Percentiles rank a stretch among this genome's conserved stretches.
phyloP scores from a whole-genome alignment of 2,113 vertebrate genomes.

The Toxostoma redivivum region DNA sequence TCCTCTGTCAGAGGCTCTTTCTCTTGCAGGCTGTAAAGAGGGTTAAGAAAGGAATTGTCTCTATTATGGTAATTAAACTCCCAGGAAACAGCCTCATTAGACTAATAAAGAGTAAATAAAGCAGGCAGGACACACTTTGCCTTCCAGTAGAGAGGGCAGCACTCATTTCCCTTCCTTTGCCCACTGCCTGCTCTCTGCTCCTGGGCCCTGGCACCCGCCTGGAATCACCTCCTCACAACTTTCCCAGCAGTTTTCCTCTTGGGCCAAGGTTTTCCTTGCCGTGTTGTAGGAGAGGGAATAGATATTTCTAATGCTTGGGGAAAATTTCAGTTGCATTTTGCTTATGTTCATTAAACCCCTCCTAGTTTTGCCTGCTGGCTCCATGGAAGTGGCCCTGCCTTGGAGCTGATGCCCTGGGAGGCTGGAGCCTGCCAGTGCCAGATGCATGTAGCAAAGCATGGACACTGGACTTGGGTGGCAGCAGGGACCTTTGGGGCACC shows the following conservation, averaged over 20 bases:
- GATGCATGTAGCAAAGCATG: not conserved
- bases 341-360: not conserved
- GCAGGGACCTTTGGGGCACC: not conserved
- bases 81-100: conserved; percentile 68
- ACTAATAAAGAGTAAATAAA: conserved; percentile 65
- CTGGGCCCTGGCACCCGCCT: not conserved
- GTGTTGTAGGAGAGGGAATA: not conserved
- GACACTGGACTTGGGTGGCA: not conserved
- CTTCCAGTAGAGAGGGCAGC: not conserved
- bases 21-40: conserved; percentile 26
- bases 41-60: conserved; percentile 46
- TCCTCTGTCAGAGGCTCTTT: not conserved
- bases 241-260: not conserved
- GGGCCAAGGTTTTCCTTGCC: not conserved
- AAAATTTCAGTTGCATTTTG: not conserved
- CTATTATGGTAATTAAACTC: conserved; percentile 60
- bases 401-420: not conserved
- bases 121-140: not conserved
- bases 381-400: not conserved
- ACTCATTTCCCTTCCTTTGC: not conserved
- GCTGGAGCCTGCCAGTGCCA: not conserved
- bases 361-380: not conserved
- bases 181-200: not conserved
- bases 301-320: not conserved
- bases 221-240: not conserved